Conservation (phyloP, 2,888 invertebrate species). For the Drosophila nigricruria region DNA sequence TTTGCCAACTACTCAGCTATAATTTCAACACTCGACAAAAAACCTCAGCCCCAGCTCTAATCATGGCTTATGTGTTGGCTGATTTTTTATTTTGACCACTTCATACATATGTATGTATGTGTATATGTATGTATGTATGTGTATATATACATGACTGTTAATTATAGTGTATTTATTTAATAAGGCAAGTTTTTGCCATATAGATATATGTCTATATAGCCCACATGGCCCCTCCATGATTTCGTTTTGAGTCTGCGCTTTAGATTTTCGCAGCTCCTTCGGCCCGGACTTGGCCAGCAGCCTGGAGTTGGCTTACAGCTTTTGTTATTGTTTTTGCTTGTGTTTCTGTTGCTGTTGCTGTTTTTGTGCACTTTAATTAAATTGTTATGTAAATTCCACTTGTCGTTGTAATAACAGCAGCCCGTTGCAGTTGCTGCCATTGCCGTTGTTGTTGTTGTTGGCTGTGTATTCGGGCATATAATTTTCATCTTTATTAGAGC, state of each 20-base stretch:
- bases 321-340: constrained; percentile 21
- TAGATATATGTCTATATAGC: constrained; percentile 2
- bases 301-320: constrained; percentile 20
- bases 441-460: constrained; percentile 18
- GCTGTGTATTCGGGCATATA: constrained; percentile 51
- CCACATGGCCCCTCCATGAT: constrained; percentile 8
- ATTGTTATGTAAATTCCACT: constrained; percentile 81
- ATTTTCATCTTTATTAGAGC: constrained; percentile 71
- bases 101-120: constrained; percentile 5
- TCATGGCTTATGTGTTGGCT: constrained; percentile 34
- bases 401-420: constrained; percentile 57
- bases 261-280: constrained; percentile 72
- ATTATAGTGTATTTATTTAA: constrained; percentile 75
- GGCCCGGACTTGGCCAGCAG: constrained; percentile 28
- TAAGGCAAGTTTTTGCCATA: constrained; percentile 53
- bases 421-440: constrained; percentile 17
- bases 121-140: neutral
- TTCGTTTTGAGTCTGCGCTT: constrained; percentile 47
- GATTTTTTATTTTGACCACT: constrained; percentile 39
- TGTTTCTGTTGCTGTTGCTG: no score
- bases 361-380: constrained; percentile 72
- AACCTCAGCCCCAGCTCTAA: constrained; percentile 32
- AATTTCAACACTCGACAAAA: constrained; percentile 38
- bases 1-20: constrained; percentile 13
- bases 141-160: constrained; percentile 42